A percentile compares a stretch with the other conserved stretches of the same genome.
These are phyloP conservation scores for Holothuria glaberrima DNA, from an alignment of 35 echinoderm and acorn worm genomes.

Conservation along the genomic window DNA sequence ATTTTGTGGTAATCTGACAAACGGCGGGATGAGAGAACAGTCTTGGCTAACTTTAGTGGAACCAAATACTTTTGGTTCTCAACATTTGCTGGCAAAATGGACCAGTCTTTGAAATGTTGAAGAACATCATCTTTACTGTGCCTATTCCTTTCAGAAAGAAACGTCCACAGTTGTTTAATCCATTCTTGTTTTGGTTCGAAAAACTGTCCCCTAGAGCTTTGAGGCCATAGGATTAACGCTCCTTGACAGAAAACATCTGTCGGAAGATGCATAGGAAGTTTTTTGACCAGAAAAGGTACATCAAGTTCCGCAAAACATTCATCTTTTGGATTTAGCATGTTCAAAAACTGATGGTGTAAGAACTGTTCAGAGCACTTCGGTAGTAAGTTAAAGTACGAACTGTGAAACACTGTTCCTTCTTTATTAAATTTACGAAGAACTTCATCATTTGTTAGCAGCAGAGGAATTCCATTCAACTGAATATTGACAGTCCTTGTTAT, in stretches of 20 bases:
- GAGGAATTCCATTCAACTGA: background rate
- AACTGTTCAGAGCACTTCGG: background rate
- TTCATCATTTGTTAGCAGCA: background rate
- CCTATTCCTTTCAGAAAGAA: background rate
- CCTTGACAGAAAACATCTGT: background rate
- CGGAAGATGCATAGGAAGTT: background rate
- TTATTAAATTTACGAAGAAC: background rate
- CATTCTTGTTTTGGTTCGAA: background rate
- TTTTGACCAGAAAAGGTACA: background rate
- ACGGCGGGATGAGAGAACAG: background rate
- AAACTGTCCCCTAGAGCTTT: no score
- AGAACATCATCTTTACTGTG: background rate
- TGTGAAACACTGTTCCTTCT: background rate
- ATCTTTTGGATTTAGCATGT: background rate
- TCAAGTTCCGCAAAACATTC: background rate
- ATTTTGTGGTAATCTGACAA: background rate
- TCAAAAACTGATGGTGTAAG: background rate
- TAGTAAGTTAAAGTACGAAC: background rate
- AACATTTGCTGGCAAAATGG: background rate
- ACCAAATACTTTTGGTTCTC: background rate
- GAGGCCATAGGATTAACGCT: background rate
- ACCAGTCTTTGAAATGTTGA: background rate
- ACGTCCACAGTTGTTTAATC: background rate
- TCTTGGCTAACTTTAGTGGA: background rate
- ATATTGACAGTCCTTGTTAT: no score